phyloP scores from a whole-genome alignment of 2,888 invertebrate species.

The Eumacrocentrus americanus region DNA sequence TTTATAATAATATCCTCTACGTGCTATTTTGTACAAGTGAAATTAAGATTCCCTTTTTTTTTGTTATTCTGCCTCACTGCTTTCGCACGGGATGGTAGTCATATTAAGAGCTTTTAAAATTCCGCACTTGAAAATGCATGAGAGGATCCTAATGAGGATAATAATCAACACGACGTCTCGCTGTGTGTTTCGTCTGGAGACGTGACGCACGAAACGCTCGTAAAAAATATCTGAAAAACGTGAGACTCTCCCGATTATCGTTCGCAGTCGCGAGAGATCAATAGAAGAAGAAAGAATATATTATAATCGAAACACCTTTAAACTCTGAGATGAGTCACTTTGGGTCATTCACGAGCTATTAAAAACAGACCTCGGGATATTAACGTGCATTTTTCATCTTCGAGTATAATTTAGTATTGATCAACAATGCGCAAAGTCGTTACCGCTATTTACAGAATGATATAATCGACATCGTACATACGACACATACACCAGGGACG shows the following conservation, averaged over 20 bases:
- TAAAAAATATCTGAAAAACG: constrained; percentile 26
- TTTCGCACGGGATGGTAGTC: background rate
- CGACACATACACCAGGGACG: constrained; percentile 6
- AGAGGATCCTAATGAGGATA: constrained; percentile 1
- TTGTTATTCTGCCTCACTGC: constrained; percentile 2
- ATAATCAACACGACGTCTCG: background rate
- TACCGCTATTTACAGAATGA: constrained; percentile 34
- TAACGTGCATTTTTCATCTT: background rate
- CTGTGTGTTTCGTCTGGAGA: background rate
- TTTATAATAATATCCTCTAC: constrained; percentile 15
- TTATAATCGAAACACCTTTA: background rate
- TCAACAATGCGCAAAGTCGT: constrained; percentile 31
- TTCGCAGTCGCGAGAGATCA: constrained; percentile 10
- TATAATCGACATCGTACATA: constrained; percentile 19
- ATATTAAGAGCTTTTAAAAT: constrained; percentile 11
- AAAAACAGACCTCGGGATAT: constrained; percentile 5
- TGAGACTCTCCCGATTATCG: constrained; percentile 4
- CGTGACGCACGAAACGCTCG: constrained; percentile 1
- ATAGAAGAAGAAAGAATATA: background rate
- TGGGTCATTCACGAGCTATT: background rate
- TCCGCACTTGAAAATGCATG: background rate
- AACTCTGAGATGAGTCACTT: background rate
- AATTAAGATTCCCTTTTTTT: constrained; percentile 13
- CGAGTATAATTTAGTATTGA: constrained; percentile 22
- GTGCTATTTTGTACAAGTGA: constrained; percentile 30